A percentile compares a stretch with the other conserved stretches of the same genome.
Evolutionary conservation across 2,797 vertebrate genomes (phyloP).

Genomic region (Etheostoma perlongum): DNA sequence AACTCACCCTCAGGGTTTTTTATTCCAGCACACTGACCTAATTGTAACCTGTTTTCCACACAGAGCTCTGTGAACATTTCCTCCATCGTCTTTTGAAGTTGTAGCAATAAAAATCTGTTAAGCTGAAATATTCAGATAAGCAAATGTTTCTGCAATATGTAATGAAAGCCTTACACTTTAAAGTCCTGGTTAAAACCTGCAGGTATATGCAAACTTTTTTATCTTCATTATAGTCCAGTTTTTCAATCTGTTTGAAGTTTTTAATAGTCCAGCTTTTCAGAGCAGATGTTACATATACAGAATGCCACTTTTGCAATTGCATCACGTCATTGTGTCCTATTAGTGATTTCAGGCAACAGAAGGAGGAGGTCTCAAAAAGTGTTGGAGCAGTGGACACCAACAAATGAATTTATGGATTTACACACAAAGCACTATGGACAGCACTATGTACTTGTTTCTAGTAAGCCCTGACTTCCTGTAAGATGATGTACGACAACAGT

Average conservation of each 20-base stretch:
- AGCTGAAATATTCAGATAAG: slow-evolving; percentile 32
- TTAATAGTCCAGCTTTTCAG: not conserved
- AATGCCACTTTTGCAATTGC: no score
- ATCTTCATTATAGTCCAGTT: not conserved
- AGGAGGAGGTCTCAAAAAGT: not conserved
- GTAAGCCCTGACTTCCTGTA: not conserved
- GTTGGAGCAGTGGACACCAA: no score
- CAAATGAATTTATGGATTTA: no score
- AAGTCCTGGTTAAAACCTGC: not conserved
- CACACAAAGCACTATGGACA: no score
- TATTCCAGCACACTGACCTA: slow-evolving; percentile 68
- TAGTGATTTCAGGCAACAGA: not conserved
- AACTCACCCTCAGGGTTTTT: slow-evolving; percentile 52
- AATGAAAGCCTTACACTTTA: slow-evolving; percentile 12
- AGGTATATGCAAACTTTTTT: slow-evolving; percentile 2
- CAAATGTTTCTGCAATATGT: slow-evolving; percentile 29
- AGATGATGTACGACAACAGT: no score
- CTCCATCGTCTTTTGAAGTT: slow-evolving; percentile 36
- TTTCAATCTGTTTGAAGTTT: slow-evolving; percentile 13
- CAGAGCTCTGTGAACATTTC: slow-evolving; percentile 27
- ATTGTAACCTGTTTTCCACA: slow-evolving; percentile 66
- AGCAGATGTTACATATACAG: not conserved
- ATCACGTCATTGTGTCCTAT: no score
- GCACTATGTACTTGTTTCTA: not conserved
- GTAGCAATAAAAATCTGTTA: slow-evolving; percentile 8